A percentile compares a stretch with the other conserved stretches of the same genome.
phyloP scores from a whole-genome alignment of 2,113 vertebrate genomes.

The Cheilinus undulatus region DNA sequence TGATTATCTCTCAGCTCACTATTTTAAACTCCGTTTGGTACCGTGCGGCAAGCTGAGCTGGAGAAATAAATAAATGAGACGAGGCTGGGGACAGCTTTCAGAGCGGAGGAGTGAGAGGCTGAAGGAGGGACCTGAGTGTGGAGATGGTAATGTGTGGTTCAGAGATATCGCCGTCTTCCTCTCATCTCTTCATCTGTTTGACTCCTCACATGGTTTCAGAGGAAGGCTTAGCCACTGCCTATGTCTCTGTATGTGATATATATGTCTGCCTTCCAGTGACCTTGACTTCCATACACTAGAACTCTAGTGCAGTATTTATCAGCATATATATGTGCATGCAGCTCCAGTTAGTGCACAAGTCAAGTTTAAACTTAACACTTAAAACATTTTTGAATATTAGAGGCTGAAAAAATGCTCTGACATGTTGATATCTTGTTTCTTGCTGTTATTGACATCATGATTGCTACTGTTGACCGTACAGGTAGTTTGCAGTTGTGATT shows the following conservation, averaged over 20 bases:
- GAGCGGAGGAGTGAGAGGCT: background rate
- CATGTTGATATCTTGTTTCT: no score
- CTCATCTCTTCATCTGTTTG: slow-evolving; percentile 25
- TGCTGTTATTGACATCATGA: no score
- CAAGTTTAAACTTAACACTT: no score
- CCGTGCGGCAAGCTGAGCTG: background rate
- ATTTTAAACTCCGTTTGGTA: background rate
- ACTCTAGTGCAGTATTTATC: no score
- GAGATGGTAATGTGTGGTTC: slow-evolving; percentile 1
- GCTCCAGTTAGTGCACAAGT: no score
- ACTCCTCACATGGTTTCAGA: background rate
- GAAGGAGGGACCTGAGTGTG: background rate
- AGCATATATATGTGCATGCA: no score
- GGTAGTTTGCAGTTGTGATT: no score
- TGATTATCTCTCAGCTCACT: background rate
- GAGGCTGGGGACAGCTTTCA: background rate
- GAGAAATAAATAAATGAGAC: background rate
- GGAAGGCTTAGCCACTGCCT: background rate
- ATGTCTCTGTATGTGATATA: background rate
- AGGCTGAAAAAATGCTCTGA: no score
- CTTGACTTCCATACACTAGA: background rate
- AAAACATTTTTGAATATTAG: no score
- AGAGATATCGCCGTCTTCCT: slow-evolving; percentile 10
- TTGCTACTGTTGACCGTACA: no score
- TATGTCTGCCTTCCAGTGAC: background rate